phyloP scores from a whole-genome alignment of 2,797 vertebrate species.

The Malacoctenus gilli region DNA sequence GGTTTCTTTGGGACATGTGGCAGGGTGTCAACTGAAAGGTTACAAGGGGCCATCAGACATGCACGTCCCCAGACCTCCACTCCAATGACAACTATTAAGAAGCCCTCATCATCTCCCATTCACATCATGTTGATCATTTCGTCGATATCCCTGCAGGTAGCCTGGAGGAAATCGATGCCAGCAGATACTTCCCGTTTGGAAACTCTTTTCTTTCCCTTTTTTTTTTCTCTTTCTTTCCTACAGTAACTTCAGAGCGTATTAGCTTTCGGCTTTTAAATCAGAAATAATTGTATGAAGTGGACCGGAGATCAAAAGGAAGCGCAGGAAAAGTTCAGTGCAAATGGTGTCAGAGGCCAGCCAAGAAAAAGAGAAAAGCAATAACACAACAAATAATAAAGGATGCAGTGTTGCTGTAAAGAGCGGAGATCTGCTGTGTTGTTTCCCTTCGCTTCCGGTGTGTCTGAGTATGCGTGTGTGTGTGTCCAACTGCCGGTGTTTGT shows the following conservation, averaged over 20 bases:
- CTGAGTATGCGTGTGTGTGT: slow-evolving; percentile 6
- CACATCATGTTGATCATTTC: slow-evolving; percentile 58
- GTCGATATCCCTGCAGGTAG: slow-evolving; percentile 32
- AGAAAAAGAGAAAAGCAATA: slow-evolving; percentile 54
- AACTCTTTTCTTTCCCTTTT: too few species aligned
- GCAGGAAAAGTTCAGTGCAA: slow-evolving; percentile 25
- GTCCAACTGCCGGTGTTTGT: too few species aligned
- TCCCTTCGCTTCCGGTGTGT: slow-evolving; percentile 21
- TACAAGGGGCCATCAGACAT: slow-evolving; percentile 54
- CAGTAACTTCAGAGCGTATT: slow-evolving; percentile 8
- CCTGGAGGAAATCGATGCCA: slow-evolving; percentile 11
- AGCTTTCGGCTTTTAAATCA: slow-evolving; percentile 22
- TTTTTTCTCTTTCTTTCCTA: too few species aligned
- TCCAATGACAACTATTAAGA: slow-evolving; percentile 53
- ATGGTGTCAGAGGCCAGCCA: slow-evolving; percentile 32
- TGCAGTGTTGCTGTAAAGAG: slow-evolving; percentile 36
- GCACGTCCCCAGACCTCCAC: slow-evolving; percentile 46
- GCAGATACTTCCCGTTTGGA: slow-evolving; percentile 1
- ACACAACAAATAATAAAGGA: slow-evolving; percentile 62
- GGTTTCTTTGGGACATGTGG: slow-evolving; percentile 78
- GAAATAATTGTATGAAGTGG: slow-evolving; percentile 34
- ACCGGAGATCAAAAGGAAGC: slow-evolving; percentile 45
- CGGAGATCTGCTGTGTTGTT: slow-evolving; percentile 43
- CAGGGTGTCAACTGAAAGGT: slow-evolving; percentile 67
- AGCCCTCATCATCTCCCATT: slow-evolving; percentile 60